A percentile compares a stretch with the other conserved stretches of the same genome.
Conservation (phyloP, 2,797 vertebrate species). For the Microcaecilia unicolor region DNA sequence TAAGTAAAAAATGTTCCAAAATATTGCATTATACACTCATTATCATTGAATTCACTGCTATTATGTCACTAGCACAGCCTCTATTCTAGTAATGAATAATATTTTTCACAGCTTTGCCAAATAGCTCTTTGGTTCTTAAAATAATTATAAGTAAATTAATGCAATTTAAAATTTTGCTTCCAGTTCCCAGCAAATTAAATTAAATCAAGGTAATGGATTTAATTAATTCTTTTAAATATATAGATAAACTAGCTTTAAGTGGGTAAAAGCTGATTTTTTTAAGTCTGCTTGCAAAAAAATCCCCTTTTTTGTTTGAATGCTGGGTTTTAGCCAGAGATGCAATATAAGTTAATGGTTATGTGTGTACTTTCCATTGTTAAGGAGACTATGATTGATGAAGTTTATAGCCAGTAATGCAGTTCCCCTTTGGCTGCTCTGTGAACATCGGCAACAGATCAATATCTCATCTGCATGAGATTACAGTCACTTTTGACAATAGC, state of each 20-base stretch:
- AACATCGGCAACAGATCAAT: constrained; percentile 46
- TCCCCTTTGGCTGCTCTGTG: constrained; percentile 34
- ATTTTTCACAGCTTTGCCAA: no score
- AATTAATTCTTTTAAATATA: constrained; percentile 16
- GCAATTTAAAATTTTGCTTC: constrained; percentile 1
- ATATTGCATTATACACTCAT: no score
- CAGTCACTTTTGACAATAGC: constrained; percentile 34
- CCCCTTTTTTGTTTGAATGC: constrained; percentile 9
- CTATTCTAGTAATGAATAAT: no score
- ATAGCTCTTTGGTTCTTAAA: no score
- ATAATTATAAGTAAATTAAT: constrained; percentile 9
- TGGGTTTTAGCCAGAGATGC: constrained; percentile 33
- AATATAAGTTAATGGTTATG: constrained; percentile 41
- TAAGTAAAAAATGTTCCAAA: no score
- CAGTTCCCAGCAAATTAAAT: constrained; percentile 20
- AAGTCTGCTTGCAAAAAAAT: constrained; percentile 25
- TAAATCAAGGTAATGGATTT: constrained; percentile 23
- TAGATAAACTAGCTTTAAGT: constrained; percentile 14
- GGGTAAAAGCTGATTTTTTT: constrained; percentile 21
- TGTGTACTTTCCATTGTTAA: constrained; percentile 44
- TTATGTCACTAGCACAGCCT: no score
- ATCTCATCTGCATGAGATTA: constrained; percentile 48
- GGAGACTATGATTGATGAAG: constrained; percentile 42
- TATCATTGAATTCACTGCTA: no score
- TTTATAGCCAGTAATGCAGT: constrained; percentile 42